A percentile compares a stretch with the other conserved stretches of the same genome.
These are phyloP conservation scores for Montipora capitata DNA, from an alignment of 92 coral and sea anemone genomes.

Conservation along the genomic window DNA sequence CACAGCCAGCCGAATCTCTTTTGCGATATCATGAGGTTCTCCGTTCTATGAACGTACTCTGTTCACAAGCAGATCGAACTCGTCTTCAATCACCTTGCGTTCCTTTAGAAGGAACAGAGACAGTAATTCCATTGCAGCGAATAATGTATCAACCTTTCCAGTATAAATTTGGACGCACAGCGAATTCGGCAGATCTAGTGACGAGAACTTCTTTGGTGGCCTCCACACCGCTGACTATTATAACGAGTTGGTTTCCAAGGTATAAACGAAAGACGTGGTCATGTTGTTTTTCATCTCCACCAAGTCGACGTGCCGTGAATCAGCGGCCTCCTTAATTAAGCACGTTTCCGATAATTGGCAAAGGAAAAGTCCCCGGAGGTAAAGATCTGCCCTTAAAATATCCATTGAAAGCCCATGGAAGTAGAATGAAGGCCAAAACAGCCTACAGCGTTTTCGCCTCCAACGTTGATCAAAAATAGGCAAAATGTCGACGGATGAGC, in stretches of 20 bases:
- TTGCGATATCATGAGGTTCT: conserved; percentile 51
- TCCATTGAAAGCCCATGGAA: background rate
- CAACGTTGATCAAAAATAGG: background rate
- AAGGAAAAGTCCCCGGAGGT: conserved; percentile 78
- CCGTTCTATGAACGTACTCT: conserved; percentile 46
- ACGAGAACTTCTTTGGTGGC: conserved; percentile 65
- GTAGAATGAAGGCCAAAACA: background rate
- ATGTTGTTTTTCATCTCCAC: conserved; percentile 37
- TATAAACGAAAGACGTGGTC: conserved; percentile 60
- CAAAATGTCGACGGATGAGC: background rate
- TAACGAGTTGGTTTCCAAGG: conserved; percentile 50
- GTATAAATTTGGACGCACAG: conserved; percentile 50
- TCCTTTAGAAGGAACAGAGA: conserved; percentile 51
- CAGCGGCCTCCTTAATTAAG: conserved; percentile 17
- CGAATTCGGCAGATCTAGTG: conserved; percentile 39
- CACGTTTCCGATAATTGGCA: conserved; percentile 71
- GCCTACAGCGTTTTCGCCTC: background rate
- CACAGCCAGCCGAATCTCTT: conserved; percentile 63
- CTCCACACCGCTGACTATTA: conserved; percentile 43
- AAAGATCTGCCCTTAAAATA: background rate
- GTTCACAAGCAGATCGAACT: conserved; percentile 64
- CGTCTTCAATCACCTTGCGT: conserved; percentile 35
- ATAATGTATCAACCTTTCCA: conserved; percentile 31
- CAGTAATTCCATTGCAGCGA: conserved; percentile 68
- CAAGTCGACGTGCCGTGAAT: conserved; percentile 13